Evolutionary conservation across 2,113 vertebrate species (phyloP).

Genomic region (Dicentrarchus labrax): DNA sequence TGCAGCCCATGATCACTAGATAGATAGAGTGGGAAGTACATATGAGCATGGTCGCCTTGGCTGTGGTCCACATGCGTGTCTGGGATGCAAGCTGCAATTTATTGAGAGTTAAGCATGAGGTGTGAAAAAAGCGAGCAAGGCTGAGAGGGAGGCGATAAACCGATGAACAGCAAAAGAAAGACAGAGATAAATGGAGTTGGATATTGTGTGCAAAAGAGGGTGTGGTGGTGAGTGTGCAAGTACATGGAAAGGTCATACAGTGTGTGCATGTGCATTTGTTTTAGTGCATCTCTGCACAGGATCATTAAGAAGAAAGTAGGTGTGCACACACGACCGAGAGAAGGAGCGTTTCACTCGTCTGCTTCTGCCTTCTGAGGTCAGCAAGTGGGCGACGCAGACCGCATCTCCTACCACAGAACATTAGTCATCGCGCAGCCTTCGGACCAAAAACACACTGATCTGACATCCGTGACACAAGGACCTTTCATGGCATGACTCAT

Average conservation of each 20-base stretch:
- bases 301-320: background rate
- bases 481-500: conserved; percentile 42
- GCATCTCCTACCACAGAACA: conserved; percentile 11
- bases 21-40: background rate
- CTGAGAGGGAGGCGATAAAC: conserved; percentile 17
- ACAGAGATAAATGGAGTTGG: conserved; percentile 33
- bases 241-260: conserved; percentile 6
- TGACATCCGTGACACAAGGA: conserved; percentile 32
- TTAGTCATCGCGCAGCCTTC: conserved; percentile 42
- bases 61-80: conserved; percentile 7
- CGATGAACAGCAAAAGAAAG: conserved; percentile 25
- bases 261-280: conserved; percentile 5
- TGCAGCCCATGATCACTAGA: background rate
- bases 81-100: conserved; percentile 32
- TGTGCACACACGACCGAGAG: background rate
- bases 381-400: conserved; percentile 15
- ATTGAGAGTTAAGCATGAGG: conserved; percentile 41
- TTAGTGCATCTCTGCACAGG: background rate
- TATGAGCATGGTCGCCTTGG: background rate
- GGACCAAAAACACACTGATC: conserved; percentile 9
- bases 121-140: conserved; percentile 28
- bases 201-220: conserved; percentile 6
- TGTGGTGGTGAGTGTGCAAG: conserved; percentile 10
- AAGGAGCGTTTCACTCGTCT: background rate
- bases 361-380: conserved; percentile 19